Conservation (phyloP, 2,797 vertebrate genomes). For the Myotis myotis region DNA sequence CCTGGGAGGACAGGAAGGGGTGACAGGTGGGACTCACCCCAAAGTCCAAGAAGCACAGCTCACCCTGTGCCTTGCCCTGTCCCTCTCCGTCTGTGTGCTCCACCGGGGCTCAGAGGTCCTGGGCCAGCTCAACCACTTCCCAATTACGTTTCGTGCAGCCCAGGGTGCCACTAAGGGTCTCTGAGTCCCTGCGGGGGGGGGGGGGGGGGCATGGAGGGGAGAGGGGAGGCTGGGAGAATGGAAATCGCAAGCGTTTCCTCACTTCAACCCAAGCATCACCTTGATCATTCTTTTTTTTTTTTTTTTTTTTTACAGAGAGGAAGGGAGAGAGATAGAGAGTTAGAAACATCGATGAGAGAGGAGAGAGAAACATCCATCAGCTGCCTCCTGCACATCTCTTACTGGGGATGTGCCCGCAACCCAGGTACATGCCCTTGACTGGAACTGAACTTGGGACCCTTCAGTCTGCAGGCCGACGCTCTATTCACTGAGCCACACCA, state of each 20-base stretch:
- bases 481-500: too few species aligned
- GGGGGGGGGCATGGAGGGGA: too few species aligned
- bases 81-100: background rate
- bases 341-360: too few species aligned
- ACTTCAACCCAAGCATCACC: background rate
- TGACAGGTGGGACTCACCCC: too few species aligned
- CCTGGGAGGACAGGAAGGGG: constrained; percentile 78
- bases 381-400: too few species aligned
- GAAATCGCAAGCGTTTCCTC: background rate
- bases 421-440: too few species aligned
- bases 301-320: too few species aligned
- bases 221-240: background rate
- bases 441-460: too few species aligned
- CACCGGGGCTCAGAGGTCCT: background rate
- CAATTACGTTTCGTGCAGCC: background rate
- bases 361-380: too few species aligned
- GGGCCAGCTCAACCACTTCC: background rate
- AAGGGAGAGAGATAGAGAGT: too few species aligned
- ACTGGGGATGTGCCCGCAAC: too few species aligned
- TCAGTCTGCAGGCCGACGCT: too few species aligned
- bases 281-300: background rate
- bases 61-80: background rate
- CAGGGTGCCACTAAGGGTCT: background rate
- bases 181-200: background rate
- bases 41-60: background rate